These are phyloP conservation scores for Peribatodes rhomboidaria DNA, from an alignment of 2,888 invertebrate species.

Conservation along the genomic window DNA sequence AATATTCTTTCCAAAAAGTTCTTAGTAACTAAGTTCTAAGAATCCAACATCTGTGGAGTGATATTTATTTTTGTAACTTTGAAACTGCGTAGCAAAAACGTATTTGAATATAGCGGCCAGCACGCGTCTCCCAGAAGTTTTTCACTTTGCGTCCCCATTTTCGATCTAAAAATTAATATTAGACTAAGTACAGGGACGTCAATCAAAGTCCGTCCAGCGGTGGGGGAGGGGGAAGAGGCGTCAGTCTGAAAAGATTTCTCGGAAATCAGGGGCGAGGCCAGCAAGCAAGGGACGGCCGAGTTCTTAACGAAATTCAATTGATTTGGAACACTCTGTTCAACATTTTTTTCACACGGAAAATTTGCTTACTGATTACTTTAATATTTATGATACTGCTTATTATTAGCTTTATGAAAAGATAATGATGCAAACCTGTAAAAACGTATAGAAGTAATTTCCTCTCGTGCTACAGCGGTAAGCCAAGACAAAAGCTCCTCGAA, in stretches of 20 bases:
- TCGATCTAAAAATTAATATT: conserved; percentile 22
- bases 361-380: neutral
- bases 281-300: neutral
- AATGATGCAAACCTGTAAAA: neutral
- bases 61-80: neutral
- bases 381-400: too few species aligned
- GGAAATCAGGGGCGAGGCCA: conserved; percentile 14
- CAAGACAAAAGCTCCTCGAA: conserved; percentile 6
- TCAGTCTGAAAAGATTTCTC: conserved; percentile 25
- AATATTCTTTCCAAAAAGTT: neutral
- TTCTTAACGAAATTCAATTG: conserved; percentile 20
- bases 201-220: conserved; percentile 19
- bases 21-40: neutral
- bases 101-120: neutral
- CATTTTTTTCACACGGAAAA: neutral
- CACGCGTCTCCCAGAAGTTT: conserved; percentile 14
- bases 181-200: conserved; percentile 21
- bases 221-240: neutral
- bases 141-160: conserved; percentile 15
- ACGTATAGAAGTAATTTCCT: neutral
- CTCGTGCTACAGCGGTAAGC: neutral
- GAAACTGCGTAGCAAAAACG: neutral
- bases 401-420: neutral
- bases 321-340: conserved; percentile 9
- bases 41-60: neutral